Conservation (phyloP, 2,797 vertebrate species). For the Apodemus agrarius region DNA sequence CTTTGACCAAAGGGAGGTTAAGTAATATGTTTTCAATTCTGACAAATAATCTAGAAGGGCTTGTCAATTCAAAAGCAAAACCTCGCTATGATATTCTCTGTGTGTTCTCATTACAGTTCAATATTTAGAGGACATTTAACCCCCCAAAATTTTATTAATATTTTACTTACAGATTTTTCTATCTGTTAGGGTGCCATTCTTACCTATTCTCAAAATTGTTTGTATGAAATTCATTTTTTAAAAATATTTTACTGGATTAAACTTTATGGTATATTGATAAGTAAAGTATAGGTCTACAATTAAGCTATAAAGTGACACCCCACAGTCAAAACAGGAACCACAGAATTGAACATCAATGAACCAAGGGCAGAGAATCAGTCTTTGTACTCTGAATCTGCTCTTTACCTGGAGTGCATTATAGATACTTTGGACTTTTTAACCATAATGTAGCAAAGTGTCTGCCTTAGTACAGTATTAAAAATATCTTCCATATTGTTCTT, state of each 20-base stretch:
- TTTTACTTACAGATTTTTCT: constrained; percentile 8
- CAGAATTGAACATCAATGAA: background rate
- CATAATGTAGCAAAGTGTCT: background rate
- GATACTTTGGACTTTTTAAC: background rate
- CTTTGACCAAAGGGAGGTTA: background rate
- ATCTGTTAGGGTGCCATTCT: background rate
- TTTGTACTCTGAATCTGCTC: background rate
- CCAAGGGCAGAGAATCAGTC: background rate
- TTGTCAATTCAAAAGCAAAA: constrained; percentile 7
- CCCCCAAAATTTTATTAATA: background rate
- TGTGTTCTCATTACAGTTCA: background rate
- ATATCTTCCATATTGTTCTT: background rate
- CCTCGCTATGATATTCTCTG: background rate
- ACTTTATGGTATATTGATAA: background rate
- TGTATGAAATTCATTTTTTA: background rate
- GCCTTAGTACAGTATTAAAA: constrained; percentile 11
- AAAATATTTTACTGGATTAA: background rate
- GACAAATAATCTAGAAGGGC: background rate
- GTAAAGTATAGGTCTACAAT: background rate
- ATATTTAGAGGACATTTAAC: background rate
- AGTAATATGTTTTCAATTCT: constrained; percentile 20
- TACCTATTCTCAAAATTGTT: background rate
- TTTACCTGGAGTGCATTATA: background rate
- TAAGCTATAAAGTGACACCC: background rate
- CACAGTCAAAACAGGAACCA: background rate